A percentile compares a stretch with the other conserved stretches of the same genome.
phyloP scores from a whole-genome alignment of 1,140 invertebrate genomes.

The Stratiolaelaps scimitus region DNA sequence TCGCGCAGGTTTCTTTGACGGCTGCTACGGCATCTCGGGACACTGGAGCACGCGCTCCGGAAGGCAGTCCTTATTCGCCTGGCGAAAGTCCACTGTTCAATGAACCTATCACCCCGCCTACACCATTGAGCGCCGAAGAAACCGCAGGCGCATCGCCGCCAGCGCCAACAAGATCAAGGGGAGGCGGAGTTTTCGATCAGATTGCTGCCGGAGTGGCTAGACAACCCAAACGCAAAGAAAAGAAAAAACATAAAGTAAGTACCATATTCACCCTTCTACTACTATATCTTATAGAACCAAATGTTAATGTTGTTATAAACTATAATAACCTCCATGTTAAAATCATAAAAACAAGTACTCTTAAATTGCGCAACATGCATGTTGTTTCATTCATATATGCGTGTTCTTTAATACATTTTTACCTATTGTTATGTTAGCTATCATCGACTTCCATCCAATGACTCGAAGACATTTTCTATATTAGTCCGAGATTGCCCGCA shows the following conservation, averaged over 20 bases:
- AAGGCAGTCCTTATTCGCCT: conserved; percentile 26
- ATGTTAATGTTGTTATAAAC: too few relatives aligned
- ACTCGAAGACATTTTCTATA: too few relatives aligned
- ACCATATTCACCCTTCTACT: too few relatives aligned
- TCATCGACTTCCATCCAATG: too few relatives aligned
- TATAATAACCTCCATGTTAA: too few relatives aligned
- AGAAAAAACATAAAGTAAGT: conserved; percentile 18
- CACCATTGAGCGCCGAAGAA: conserved; percentile 21
- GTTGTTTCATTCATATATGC: too few relatives aligned
- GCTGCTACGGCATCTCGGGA: neutral
- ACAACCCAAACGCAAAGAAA: neutral
- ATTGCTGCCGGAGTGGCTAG: conserved; percentile 15
- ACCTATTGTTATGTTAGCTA: too few relatives aligned
- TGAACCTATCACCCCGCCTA: conserved; percentile 18
- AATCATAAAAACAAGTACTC: too few relatives aligned
- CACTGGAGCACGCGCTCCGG: neutral
- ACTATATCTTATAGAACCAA: too few relatives aligned
- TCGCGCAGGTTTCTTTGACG: conserved; percentile 18
- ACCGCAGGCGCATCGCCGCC: neutral
- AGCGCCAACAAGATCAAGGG: neutral
- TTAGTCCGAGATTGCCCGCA: too few relatives aligned
- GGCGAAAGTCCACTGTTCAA: conserved; percentile 25
- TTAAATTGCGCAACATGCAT: too few relatives aligned
- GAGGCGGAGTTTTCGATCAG: conserved; percentile 22
- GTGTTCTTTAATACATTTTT: too few relatives aligned